phyloP scores from a whole-genome alignment of 2,888 invertebrate genomes.

The Melanostoma mellinum region DNA sequence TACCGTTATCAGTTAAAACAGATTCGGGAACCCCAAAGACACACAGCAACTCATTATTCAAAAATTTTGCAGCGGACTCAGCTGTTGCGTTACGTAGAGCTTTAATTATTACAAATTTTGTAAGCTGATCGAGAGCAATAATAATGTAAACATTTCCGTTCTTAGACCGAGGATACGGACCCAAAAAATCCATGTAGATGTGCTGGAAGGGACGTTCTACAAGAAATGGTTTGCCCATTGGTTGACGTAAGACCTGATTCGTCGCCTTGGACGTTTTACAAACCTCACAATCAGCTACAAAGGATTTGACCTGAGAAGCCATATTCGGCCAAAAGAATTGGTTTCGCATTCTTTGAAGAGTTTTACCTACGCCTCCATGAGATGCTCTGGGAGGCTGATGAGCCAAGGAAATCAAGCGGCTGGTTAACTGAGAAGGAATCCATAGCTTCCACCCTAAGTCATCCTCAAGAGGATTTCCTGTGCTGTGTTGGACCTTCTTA shows the following conservation, averaged over 20 bases:
- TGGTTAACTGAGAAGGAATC: not conserved
- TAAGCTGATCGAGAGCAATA: not conserved
- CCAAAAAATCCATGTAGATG: not conserved
- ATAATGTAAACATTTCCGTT: not conserved
- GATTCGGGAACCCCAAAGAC: constrained; percentile 8
- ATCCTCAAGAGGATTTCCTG: constrained; percentile 12
- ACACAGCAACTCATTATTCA: not conserved
- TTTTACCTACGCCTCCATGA: constrained; percentile 46
- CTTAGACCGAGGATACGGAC: constrained; percentile 1
- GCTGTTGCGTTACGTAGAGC: not conserved
- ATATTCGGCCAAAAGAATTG: constrained; percentile 14
- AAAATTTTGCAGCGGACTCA: not conserved
- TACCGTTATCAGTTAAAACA: not conserved
- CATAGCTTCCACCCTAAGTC: constrained; percentile 5
- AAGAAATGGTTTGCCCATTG: not conserved
- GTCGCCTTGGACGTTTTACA: constrained; percentile 2
- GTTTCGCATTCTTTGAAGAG: not conserved
- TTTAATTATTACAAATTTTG: constrained; percentile 19
- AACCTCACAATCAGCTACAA: not conserved
- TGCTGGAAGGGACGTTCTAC: not conserved
- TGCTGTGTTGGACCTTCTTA: constrained; percentile 12
- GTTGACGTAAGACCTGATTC: not conserved
- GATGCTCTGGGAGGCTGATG: constrained; percentile 33
- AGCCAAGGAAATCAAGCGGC: constrained; percentile 4
- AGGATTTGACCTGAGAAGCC: not conserved